phyloP scores from a whole-genome alignment of 2,113 vertebrate genomes.

The Taxidea taxus region DNA sequence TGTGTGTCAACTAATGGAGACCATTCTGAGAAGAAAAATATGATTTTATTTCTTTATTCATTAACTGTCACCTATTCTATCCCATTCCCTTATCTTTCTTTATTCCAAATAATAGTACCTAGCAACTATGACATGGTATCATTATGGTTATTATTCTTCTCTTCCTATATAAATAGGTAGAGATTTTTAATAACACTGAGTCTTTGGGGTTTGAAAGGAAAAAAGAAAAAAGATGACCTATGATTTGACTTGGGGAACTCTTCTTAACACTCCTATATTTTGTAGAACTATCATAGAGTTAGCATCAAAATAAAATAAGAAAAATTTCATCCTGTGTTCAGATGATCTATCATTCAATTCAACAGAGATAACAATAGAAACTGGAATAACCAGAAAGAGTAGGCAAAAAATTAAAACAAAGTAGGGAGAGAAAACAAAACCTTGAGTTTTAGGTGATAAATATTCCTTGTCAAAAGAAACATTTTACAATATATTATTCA shows the following conservation, averaged over 20 bases:
- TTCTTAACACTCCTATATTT: neutral
- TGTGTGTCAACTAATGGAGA: neutral
- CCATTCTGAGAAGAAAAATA: neutral
- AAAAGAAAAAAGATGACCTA: neutral
- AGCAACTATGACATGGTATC: neutral
- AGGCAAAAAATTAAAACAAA: neutral
- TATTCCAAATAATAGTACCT: neutral
- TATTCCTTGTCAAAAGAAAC: slow-evolving; percentile 45
- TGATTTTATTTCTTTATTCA: neutral
- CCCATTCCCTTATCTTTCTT: neutral
- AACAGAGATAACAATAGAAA: neutral
- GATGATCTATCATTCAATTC: neutral
- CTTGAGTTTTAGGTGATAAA: slow-evolving; percentile 53
- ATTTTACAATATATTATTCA: slow-evolving; percentile 57
- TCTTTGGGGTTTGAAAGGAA: neutral
- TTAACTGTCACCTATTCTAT: neutral
- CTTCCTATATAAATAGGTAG: neutral
- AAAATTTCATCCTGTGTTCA: neutral
- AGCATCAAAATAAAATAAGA: neutral
- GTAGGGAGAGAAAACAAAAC: neutral
- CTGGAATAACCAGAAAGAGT: neutral
- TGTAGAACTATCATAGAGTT: neutral
- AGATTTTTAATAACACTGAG: neutral
- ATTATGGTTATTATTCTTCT: neutral
- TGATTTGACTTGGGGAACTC: neutral